Evolutionary conservation across 1,140 invertebrate genomes (phyloP).

Genomic region (Drosophila gunungcola): DNA sequence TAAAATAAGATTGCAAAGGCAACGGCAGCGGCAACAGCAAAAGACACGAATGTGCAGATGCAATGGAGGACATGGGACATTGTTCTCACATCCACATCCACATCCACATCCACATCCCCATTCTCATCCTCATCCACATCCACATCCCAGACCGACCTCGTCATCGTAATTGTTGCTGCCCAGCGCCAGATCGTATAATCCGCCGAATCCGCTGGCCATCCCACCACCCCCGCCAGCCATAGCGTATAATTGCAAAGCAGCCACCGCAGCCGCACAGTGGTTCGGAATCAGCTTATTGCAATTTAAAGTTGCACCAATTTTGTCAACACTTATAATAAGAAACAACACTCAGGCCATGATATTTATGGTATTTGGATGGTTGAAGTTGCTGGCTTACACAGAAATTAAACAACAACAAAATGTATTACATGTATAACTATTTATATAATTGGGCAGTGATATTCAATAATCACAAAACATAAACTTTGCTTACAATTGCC

Average conservation of each 20-base stretch:
- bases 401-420: no score
- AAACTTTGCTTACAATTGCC: no score
- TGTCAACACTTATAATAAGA: no score
- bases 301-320: neutral
- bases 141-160: constrained; percentile 38
- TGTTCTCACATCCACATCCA: constrained; percentile 46
- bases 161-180: constrained; percentile 55
- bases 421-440: no score
- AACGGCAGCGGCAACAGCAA: constrained; percentile 27
- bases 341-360: no score
- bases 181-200: constrained; percentile 74
- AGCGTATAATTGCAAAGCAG: constrained; percentile 67
- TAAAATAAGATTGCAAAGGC: constrained; percentile 71
- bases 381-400: no score
- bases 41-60: constrained; percentile 40
- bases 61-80: constrained; percentile 45
- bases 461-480: no score
- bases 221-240: constrained; percentile 41
- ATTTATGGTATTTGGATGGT: no score
- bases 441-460: no score
- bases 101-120: neutral
- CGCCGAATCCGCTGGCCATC: constrained; percentile 51
- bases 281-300: neutral
- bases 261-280: constrained; percentile 32
- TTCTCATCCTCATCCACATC: constrained; percentile 27